Percentiles rank a stretch among this genome's conserved stretches.
phyloP scores from a whole-genome alignment of 2,888 invertebrate species.

The Heliconius hortense region DNA sequence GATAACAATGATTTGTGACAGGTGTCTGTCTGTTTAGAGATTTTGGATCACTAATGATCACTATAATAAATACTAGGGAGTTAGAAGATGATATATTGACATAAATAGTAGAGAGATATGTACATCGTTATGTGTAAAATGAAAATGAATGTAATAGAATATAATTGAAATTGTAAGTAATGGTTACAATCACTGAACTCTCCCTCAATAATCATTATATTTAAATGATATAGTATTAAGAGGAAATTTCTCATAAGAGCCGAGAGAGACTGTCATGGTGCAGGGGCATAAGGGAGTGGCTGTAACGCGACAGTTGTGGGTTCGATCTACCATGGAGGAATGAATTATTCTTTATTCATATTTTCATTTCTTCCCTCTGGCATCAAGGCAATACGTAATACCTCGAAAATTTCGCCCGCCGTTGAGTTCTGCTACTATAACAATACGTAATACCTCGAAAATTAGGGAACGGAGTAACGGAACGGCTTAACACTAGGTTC shows the following conservation, averaged over 20 bases:
- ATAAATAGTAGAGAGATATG: neutral
- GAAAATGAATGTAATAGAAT: conserved; percentile 6
- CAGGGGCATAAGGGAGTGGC: neutral
- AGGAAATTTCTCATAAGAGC: neutral
- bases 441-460: neutral
- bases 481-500: neutral
- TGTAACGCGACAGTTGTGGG: neutral
- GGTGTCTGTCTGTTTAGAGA: neutral
- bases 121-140: neutral
- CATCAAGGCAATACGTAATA: neutral
- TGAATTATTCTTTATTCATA: neutral
- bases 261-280: neutral
- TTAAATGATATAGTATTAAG: neutral
- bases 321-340: neutral
- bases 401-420: neutral
- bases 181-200: neutral
- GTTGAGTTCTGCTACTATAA: neutral
- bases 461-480: neutral
- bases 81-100: neutral
- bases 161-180: conserved; percentile 6
- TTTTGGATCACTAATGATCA: neutral
- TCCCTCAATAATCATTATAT: neutral
- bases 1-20: conserved; percentile 10
- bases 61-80: neutral
- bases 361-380: neutral